Evolutionary conservation across 2,797 vertebrate genomes (phyloP).

Genomic region (Iguana delicatissima): DNA sequence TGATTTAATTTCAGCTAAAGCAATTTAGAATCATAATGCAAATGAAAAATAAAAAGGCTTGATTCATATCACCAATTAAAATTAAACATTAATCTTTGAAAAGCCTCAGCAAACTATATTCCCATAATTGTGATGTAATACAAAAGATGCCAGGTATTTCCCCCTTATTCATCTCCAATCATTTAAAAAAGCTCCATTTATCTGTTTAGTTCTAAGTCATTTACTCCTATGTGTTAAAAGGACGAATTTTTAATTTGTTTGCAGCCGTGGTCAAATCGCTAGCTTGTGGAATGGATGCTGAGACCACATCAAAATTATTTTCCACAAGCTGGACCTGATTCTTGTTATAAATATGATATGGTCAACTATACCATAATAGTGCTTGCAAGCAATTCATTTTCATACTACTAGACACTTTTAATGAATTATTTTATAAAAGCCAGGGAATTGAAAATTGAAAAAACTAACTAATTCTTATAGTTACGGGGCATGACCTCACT

Average conservation of each 20-base stretch:
- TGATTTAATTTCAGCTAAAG: conserved; percentile 52
- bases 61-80: conserved; percentile 46
- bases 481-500: not conserved
- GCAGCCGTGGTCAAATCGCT: not conserved
- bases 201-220: not conserved
- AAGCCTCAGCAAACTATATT: conserved; percentile 33
- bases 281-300: not conserved
- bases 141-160: conserved; percentile 19
- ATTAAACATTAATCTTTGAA: conserved; percentile 39
- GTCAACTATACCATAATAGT: not conserved
- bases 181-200: conserved; percentile 40
- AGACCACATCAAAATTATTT: not conserved
- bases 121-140: not conserved
- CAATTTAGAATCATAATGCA: conserved; percentile 42
- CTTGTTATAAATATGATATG: not conserved
- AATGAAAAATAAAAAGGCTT: conserved; percentile 47
- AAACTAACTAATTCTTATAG: not conserved
- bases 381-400: not conserved
- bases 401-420: not conserved
- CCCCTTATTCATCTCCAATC: conserved; percentile 6
- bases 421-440: not conserved
- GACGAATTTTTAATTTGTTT: not conserved
- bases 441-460: too few species aligned
- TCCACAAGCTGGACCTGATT: not conserved
- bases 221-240: not conserved